Evolutionary conservation across 1,140 invertebrate species (phyloP), one percentile per base, ranked within the genome.

Genomic region (Penaeus vannamei): DNA sequence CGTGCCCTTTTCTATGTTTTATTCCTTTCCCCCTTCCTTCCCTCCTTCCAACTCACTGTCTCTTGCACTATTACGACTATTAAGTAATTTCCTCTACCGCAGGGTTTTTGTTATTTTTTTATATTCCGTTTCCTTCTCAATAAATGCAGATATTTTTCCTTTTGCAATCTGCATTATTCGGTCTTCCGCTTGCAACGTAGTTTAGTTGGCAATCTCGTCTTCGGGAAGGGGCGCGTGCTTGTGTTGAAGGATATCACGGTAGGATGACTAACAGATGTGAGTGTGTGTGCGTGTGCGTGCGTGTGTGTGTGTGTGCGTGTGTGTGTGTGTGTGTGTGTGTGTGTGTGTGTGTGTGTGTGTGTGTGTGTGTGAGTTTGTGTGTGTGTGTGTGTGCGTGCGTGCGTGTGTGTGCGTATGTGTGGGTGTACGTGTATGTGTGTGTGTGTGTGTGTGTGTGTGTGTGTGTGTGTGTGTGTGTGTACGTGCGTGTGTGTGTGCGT

Each of bases 231-330:
- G 8, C 0, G 46, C 46, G 46, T 14, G 8, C 46, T 5, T 53
- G 46, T 0, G 53, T 53, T 2, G 17, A 46, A 5, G 10, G 3
- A 10, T 3, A 46, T 5, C 10, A 46, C 10, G 42, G 42, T 46
- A 46, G 42, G 3, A 14, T 53, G 8, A 2, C 3, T 8, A 53
- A 5, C 5, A 12, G 1, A 7, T 32, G n/a, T 32, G n/a, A 5
- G 29, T 32, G 8, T 23, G 17, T n/a, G 77, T 80, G 77, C 46
- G 36, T 80, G 77, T 80, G 36, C 46, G 77, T 80, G 77, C 46
- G 77, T 80, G 77, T 80, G 42, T 81, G 42, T 81, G 36, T 81
- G 79, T 53, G 79, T 81, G 79, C 59, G 79, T 77, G 77, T 80
- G 77, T 80, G 77, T 80, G 77, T 80, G 77, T 80, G 77, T 77